A percentile compares a stretch with the other conserved stretches of the same genome.
Conservation (phyloP, 23 tunicate species). For the Botrylloides violaceus region DNA sequence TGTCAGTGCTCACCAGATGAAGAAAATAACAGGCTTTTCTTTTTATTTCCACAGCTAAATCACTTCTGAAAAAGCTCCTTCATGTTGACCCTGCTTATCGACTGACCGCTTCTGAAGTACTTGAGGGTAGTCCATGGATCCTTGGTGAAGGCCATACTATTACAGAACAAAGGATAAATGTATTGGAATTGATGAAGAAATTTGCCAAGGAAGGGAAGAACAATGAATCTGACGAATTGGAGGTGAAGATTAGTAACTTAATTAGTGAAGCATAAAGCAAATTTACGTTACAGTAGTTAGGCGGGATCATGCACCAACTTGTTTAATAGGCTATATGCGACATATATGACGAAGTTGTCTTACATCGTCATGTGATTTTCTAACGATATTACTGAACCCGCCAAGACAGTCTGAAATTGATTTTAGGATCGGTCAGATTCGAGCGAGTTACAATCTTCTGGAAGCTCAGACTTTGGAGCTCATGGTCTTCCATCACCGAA, state of each 20-base stretch:
- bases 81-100: constrained; percentile 79
- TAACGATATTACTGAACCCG: too few species aligned
- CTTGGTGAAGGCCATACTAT: constrained; percentile 34
- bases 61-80: constrained; percentile 39
- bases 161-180: constrained; percentile 53
- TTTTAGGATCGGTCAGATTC: constrained; percentile 25
- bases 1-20: too few species aligned
- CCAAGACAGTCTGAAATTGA: too few species aligned
- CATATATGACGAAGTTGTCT: too few species aligned
- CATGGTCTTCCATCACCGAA: constrained; percentile 24
- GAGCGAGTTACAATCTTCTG: constrained; percentile 18
- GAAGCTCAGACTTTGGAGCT: background rate
- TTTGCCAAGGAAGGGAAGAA: constrained; percentile 67
- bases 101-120: constrained; percentile 67
- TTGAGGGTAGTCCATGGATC: constrained; percentile 57
- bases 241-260: too few species aligned
- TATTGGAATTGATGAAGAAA: constrained; percentile 72
- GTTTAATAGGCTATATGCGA: too few species aligned
- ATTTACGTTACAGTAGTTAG: too few species aligned
- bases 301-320: too few species aligned
- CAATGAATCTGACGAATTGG: constrained; percentile 18
- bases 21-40: too few species aligned
- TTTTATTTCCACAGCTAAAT: constrained; percentile 34
- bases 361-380: too few species aligned
- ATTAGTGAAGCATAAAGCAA: too few species aligned